phyloP scores from a whole-genome alignment of 2,888 invertebrate species.

The Conus canariensis region DNA sequence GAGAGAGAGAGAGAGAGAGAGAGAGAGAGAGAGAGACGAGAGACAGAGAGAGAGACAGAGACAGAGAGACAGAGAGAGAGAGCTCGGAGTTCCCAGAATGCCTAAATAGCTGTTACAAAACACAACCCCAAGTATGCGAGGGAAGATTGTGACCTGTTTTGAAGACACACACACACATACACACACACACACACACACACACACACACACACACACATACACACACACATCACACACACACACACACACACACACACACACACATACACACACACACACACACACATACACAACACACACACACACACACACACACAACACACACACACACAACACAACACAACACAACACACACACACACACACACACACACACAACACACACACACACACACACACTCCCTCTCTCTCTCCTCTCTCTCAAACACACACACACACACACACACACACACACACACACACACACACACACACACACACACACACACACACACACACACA shows the following conservation, averaged over 20 bases:
- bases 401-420: too few species aligned
- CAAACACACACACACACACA: background rate
- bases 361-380: background rate
- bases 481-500: background rate
- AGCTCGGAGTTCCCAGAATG: background rate
- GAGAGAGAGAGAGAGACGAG: background rate
- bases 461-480: background rate
- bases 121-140: too few species aligned
- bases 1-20: constrained; percentile 3
- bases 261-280: background rate
- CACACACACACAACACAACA: background rate
- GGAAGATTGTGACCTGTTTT: too few species aligned
- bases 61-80: background rate
- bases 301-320: background rate
- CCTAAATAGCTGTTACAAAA: too few species aligned
- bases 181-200: background rate
- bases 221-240: background rate
- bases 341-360: too few species aligned
- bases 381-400: background rate
- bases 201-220: background rate
- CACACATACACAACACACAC: too few species aligned
- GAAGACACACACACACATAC: background rate
- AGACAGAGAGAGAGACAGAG: background rate
- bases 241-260: background rate
- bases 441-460: background rate